Percentiles rank a stretch among this genome's conserved stretches.
Evolutionary conservation across 2,113 vertebrate genomes (phyloP).

Genomic region (Ranitomeya imitator): DNA sequence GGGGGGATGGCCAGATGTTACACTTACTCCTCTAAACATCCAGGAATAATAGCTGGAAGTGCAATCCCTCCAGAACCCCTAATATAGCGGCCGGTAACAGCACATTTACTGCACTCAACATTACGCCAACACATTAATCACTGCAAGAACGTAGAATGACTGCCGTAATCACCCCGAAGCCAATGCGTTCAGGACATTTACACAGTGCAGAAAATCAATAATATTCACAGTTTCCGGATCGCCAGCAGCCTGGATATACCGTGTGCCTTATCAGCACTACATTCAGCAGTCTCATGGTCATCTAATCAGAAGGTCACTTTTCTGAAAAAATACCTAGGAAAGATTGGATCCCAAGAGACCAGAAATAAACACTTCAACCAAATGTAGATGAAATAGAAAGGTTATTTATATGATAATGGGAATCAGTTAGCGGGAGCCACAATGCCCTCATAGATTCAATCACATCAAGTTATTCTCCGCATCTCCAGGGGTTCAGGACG

Average conservation of each 20-base stretch:
- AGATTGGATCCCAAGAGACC: neutral
- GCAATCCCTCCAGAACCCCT: neutral
- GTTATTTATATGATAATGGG: constrained; percentile 38
- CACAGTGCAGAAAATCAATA: constrained; percentile 13
- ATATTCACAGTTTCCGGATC: neutral
- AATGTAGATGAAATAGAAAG: constrained; percentile 11
- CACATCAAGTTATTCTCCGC: neutral
- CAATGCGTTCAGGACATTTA: constrained; percentile 13
- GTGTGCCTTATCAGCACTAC: neutral
- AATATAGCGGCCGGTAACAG: neutral
- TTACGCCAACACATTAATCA: neutral
- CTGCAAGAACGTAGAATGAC: neutral
- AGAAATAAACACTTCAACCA: neutral
- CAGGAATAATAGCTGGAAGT: constrained; percentile 10
- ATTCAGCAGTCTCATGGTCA: neutral
- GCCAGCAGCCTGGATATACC: neutral
- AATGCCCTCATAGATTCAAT: neutral
- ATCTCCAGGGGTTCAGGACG: neutral
- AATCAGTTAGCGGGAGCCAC: neutral
- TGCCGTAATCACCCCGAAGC: neutral
- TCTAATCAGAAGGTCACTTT: constrained; percentile 26
- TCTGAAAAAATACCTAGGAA: neutral
- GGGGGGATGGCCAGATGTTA: constrained; percentile 1
- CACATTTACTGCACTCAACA: neutral
- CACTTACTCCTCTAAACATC: neutral